phyloP scores from a whole-genome alignment of 2,888 invertebrate species.

The Dolichopus griseipennis region DNA sequence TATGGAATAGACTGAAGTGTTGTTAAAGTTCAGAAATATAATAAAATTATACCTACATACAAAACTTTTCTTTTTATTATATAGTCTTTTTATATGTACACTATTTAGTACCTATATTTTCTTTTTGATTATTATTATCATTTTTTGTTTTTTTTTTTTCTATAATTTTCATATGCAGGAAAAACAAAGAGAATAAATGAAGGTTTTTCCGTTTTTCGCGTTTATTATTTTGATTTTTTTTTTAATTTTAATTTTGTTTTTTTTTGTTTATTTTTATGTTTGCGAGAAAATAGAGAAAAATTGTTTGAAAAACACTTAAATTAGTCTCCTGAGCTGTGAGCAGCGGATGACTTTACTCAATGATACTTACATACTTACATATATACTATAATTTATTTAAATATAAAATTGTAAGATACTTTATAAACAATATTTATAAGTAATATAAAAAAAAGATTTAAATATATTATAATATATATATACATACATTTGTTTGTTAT shows the following conservation, averaged over 20 bases:
- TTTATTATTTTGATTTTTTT: no score
- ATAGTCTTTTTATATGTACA: no score
- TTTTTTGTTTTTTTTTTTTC: no score
- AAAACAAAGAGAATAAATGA: not conserved
- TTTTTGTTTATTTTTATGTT: not conserved
- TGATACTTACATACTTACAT: not conserved
- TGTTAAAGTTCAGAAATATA: not conserved
- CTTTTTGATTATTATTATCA: no score
- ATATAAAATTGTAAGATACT: no score
- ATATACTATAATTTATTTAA: not conserved
- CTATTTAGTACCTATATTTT: no score
- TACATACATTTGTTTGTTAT: no score
- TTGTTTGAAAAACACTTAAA: not conserved
- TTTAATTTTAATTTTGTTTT: not conserved
- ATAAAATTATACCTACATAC: not conserved
- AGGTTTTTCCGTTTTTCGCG: not conserved
- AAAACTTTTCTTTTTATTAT: not conserved
- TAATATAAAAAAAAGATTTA: not conserved
- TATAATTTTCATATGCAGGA: not conserved
- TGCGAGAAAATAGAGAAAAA: not conserved
- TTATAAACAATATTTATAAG: not conserved
- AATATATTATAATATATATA: no score
- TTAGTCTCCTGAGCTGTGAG: not conserved
- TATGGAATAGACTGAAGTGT: not conserved
- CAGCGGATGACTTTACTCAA: not conserved